Percentiles rank a stretch among this genome's conserved stretches.
Evolutionary conservation across 2,888 invertebrate species (phyloP).

Genomic region (Argyresthia albistria): DNA sequence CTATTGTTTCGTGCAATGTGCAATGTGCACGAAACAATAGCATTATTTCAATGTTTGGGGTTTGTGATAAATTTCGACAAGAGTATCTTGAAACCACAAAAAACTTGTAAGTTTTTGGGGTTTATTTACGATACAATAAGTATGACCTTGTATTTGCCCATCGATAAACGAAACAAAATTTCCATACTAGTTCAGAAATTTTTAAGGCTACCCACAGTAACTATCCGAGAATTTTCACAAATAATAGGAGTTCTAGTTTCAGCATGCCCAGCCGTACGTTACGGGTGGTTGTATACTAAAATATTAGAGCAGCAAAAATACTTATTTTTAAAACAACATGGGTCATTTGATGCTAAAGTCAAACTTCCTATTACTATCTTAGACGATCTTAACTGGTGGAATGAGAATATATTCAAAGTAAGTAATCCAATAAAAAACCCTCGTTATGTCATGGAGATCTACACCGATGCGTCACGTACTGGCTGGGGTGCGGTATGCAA

Average conservation of each 20-base stretch:
- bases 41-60: no score
- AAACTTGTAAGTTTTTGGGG: background rate
- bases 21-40: no score
- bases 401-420: conserved; percentile 5
- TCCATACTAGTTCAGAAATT: conserved; percentile 1
- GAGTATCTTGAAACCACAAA: no score
- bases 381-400: conserved; percentile 15
- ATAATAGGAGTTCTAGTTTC: background rate
- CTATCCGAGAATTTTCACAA: no score
- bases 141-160: no score
- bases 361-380: conserved; percentile 3
- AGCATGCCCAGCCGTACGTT: background rate
- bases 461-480: conserved; percentile 17
- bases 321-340: no score
- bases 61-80: no score
- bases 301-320: background rate
- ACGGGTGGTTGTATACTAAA: conserved; percentile 6
- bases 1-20: no score
- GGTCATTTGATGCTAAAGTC: background rate
- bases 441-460: conserved; percentile 15
- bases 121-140: background rate
- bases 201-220: background rate
- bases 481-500: no score
- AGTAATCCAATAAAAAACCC: no score
- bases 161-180: no score